phyloP scores from a whole-genome alignment of 2,797 vertebrate genomes.

The Acrocephalus scirpaceus region DNA sequence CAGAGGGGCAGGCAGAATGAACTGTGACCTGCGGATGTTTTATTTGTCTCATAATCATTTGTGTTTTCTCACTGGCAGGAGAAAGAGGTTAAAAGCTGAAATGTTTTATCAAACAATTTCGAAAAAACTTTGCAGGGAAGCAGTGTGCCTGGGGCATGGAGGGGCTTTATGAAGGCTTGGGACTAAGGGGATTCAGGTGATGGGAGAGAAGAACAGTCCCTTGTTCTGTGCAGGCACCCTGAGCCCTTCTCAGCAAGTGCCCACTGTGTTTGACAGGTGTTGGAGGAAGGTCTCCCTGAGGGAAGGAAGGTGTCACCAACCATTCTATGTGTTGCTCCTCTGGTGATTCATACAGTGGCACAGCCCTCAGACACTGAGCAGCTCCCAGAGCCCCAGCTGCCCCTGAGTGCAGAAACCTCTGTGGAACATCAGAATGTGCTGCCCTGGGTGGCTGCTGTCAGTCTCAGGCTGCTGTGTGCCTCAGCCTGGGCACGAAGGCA shows the following conservation, averaged over 20 bases:
- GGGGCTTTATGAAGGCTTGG: background rate
- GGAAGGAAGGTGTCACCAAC: background rate
- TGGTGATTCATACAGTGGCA: background rate
- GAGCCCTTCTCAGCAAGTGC: background rate
- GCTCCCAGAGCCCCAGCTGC: background rate
- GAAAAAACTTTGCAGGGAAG: background rate
- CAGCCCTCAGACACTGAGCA: background rate
- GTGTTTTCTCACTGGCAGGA: background rate
- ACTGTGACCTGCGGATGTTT: background rate
- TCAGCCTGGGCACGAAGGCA: background rate
- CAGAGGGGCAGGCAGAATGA: background rate
- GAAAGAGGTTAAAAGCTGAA: background rate
- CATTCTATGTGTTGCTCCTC: background rate
- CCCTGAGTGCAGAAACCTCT: rapidly evolving
- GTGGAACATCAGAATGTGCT: background rate
- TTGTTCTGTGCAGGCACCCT: background rate
- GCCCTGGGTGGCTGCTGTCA: background rate
- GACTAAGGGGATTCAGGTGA: background rate
- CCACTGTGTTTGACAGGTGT: rapidly evolving
- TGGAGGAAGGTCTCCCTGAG: background rate
- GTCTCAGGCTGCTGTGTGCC: background rate
- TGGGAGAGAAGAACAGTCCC: background rate
- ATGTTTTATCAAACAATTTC: background rate
- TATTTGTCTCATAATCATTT: background rate
- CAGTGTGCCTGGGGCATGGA: background rate